Evolutionary conservation across 2,888 invertebrate species (phyloP).

Genomic region (Syrphus vitripennis): DNA sequence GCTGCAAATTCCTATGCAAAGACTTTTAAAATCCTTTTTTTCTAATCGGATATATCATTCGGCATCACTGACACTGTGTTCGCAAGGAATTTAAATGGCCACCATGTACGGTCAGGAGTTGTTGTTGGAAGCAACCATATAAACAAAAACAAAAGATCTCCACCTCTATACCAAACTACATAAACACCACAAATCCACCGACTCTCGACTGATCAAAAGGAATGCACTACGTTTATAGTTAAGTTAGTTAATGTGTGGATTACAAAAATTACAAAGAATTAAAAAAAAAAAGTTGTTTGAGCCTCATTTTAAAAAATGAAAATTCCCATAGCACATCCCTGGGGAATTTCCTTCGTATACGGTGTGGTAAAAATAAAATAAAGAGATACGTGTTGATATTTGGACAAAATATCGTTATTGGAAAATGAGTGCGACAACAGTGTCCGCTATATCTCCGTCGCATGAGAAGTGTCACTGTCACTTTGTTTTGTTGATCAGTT

Average conservation of each 20-base stretch:
- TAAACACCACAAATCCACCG: not conserved
- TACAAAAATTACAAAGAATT: not conserved
- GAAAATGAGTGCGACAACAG: constrained; percentile 26
- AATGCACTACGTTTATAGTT: constrained; percentile 26
- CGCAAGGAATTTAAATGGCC: constrained; percentile 63
- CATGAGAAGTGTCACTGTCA: constrained; percentile 53
- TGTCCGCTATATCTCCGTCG: not conserved
- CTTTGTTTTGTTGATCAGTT: constrained; percentile 7
- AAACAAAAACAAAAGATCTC: constrained; percentile 33
- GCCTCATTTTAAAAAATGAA: not conserved
- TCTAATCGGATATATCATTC: constrained; percentile 55
- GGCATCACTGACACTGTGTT: constrained; percentile 6
- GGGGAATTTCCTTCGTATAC: constrained; percentile 2
- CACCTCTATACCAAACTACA: not conserved
- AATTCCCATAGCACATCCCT: constrained; percentile 35
- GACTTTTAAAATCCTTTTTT: constrained; percentile 22
- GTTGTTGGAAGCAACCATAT: not conserved
- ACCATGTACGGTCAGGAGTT: constrained; percentile 44
- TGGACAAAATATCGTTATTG: not conserved
- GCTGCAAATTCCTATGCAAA: constrained; percentile 25
- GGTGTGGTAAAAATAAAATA: constrained; percentile 8
- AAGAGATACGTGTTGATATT: constrained; percentile 45
- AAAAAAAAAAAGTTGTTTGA: constrained; percentile 2
- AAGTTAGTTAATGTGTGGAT: constrained; percentile 30
- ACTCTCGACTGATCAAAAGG: constrained; percentile 16